Evolutionary conservation across 2,888 invertebrate species (phyloP), one percentile per base, ranked within the genome.

Genomic region (Coelinius sp.): DNA sequence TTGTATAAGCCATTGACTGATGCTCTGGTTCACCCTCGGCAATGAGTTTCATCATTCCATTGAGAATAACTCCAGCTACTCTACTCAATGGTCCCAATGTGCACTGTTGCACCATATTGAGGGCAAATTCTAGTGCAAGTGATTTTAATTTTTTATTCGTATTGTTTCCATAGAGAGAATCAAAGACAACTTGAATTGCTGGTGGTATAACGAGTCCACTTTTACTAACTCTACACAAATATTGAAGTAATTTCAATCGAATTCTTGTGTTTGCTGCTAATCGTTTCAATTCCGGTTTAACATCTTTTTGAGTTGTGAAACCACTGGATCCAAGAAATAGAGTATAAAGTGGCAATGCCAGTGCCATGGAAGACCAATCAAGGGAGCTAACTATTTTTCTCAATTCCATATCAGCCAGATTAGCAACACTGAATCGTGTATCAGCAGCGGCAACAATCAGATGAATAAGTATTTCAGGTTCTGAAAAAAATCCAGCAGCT

Each of bases 371-470:
- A 44, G 92, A 92, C 93, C 96, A 96, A 84, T 97, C 95, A 27
- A 96, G 90, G 49, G 92, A 90, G 77, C 94, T 94, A 76, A 92
- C 91, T 52, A 93, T 91, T 88, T 95, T 94, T 82, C 95, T 95
- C 7, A 97, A 88, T 79, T 96, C 95, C 76, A 93, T 92, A 83
- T 97, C 95, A 1, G 96, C 97, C 70, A 94, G 91, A 84, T 96
- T 95, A 67, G 96, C 96, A 53, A 97, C 95, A 87, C 93, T 94
- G 85, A 94, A 97, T 75, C 97, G 90, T 0, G 96, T 95, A 84
- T 97, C 97, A 0, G 97, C 93, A 0, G 96, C 94, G 1, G 95
- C 97, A 5, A 97, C 92, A 7, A 97, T 92, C 73, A 96, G 89
- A 68, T 95, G 93, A 75, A 94, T 88, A 22, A 96, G 90, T 27